A percentile compares a stretch with the other conserved stretches of the same genome.
Evolutionary conservation across 2,113 vertebrate species (phyloP).

Genomic region (Chaenogobius annularis): DNA sequence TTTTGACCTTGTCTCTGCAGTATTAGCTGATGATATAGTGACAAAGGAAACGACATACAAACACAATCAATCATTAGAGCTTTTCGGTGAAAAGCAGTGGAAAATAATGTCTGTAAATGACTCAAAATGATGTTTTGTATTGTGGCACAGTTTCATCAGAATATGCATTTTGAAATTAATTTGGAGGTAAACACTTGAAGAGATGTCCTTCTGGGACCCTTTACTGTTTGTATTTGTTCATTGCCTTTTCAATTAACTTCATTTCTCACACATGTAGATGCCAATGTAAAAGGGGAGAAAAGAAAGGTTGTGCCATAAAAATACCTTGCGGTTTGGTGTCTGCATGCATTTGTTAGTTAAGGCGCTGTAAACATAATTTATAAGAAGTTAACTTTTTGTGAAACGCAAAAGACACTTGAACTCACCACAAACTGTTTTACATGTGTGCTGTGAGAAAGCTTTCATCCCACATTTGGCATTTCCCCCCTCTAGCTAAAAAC

Average conservation of each 20-base stretch:
- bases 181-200: constrained; percentile 11
- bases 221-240: constrained; percentile 25
- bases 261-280: constrained; percentile 19
- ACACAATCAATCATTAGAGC: constrained; percentile 35
- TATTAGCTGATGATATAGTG: constrained; percentile 37
- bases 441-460: constrained; percentile 19
- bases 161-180: constrained; percentile 12
- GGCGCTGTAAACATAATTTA: constrained; percentile 32
- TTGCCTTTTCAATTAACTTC: constrained; percentile 7
- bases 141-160: constrained; percentile 23
- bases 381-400: constrained; percentile 16
- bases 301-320: constrained; percentile 15
- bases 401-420: constrained; percentile 29
- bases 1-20: constrained; percentile 32
- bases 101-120: constrained; percentile 48
- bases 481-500: constrained; percentile 11
- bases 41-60: constrained; percentile 44
- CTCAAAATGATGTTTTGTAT: constrained; percentile 46
- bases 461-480: constrained; percentile 2
- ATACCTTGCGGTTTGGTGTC: constrained; percentile 26
- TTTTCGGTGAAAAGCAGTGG: constrained; percentile 28
- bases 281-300: constrained; percentile 3
- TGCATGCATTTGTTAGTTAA: constrained; percentile 51
- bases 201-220: constrained; percentile 12
- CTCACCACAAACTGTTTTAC: constrained; percentile 21